A percentile compares a stretch with the other conserved stretches of the same genome.
These are phyloP conservation scores for Morbakka virulenta DNA, from an alignment of 30 jellyfish, hydroid and myxozoan species.

Conservation along the genomic window DNA sequence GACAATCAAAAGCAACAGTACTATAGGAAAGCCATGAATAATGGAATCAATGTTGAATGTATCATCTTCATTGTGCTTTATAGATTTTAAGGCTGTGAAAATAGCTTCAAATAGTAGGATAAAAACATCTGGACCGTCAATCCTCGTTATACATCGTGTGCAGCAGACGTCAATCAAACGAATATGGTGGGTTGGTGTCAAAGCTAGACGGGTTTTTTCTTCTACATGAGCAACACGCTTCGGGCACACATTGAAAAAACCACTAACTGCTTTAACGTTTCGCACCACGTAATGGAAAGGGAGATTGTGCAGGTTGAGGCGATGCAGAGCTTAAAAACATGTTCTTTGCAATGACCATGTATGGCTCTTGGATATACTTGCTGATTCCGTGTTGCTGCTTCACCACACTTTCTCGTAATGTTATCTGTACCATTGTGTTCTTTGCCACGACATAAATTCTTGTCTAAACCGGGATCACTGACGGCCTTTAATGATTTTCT, in stretches of 20 bases:
- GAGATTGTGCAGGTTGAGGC: neutral
- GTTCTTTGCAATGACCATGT: conserved; percentile 6
- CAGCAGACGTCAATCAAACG: neutral
- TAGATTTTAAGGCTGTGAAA: neutral
- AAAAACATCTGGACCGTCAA: neutral
- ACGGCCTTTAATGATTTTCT: neutral
- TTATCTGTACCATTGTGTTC: conserved; percentile 68
- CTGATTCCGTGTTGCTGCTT: conserved; percentile 25
- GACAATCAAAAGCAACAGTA: neutral
- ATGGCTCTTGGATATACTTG: neutral
- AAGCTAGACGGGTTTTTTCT: neutral
- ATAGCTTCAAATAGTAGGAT: neutral
- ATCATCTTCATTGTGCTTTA: neutral
- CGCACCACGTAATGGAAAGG: neutral
- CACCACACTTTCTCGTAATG: conserved; percentile 27
- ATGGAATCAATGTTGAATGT: neutral
- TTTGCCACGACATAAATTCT: conserved; percentile 34
- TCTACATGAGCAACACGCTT: neutral
- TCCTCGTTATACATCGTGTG: neutral
- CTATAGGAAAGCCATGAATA: neutral
- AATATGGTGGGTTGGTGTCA: neutral
- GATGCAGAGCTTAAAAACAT: neutral
- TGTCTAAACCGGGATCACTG: conserved; percentile 6
- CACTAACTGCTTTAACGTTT: neutral
- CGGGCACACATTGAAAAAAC: neutral